Percentiles rank a stretch among this genome's conserved stretches.
Conservation (phyloP, 2,888 invertebrate species). For the Drosophila barbarae region DNA sequence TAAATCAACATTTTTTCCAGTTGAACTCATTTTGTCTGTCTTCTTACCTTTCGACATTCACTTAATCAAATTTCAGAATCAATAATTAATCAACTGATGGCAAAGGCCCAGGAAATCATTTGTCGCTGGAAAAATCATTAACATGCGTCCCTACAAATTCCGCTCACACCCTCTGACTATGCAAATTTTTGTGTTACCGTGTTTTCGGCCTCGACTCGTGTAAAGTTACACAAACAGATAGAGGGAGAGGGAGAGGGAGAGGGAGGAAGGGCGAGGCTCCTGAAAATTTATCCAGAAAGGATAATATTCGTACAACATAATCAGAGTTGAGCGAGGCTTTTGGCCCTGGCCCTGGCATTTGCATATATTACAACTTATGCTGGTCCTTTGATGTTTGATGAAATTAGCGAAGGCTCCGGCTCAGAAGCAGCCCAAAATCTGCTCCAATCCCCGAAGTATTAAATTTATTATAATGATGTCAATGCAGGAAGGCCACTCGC, state of each 20-base stretch:
- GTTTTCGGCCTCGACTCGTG: slow-evolving; percentile 20
- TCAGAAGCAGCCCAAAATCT: slow-evolving; percentile 10
- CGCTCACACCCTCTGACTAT: slow-evolving; percentile 28
- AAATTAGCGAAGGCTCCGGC: slow-evolving; percentile 44
- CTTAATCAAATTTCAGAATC: slow-evolving; percentile 61
- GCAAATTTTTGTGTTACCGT: slow-evolving; percentile 33
- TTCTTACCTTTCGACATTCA: slow-evolving; percentile 24
- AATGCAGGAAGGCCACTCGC: slow-evolving; percentile 30
- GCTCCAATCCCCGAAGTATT: slow-evolving; percentile 44
- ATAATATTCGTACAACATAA: slow-evolving; percentile 70
- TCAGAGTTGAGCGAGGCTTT: slow-evolving; percentile 52
- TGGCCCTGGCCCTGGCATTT: slow-evolving; percentile 54
- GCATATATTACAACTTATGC: slow-evolving; percentile 62
- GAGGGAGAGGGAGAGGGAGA: background rate
- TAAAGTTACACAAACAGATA: slow-evolving; percentile 44
- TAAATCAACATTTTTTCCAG: slow-evolving; percentile 32
- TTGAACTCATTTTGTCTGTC: slow-evolving; percentile 30
- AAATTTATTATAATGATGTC: slow-evolving; percentile 58
- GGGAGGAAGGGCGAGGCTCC: slow-evolving; percentile 4
- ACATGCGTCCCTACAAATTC: slow-evolving; percentile 17
- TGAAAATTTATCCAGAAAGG: slow-evolving; percentile 46
- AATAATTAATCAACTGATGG: slow-evolving; percentile 69
- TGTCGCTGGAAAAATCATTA: slow-evolving; percentile 45
- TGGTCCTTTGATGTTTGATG: slow-evolving; percentile 58
- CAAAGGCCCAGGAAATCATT: slow-evolving; percentile 54